Base-by-base conservation (phyloP, 2,797 vertebrate species). In the Amphiprion clarkii region DNA sequence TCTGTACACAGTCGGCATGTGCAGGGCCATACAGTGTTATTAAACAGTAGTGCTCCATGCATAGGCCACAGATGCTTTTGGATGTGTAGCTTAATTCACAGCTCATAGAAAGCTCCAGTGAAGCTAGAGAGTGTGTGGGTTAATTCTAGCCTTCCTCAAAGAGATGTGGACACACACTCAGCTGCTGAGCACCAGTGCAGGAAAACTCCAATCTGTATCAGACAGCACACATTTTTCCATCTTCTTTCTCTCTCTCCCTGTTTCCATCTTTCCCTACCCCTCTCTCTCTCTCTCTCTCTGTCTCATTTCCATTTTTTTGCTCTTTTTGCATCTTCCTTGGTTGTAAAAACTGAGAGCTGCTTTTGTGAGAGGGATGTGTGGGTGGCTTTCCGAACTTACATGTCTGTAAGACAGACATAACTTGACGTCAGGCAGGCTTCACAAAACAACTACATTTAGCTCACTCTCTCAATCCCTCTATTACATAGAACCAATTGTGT, bases 401-500 rank as follows among this genome's bases (percentile, higher is more conserved):
- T 78, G 87, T 91, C 86, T 88, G 82, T 91, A 88, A 88, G 80
- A 87, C 78, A 83, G 82, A 90, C 88, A 86, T 86, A 86, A 90
- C 86, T 85, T 65, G 76, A 83, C 76, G 59, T 69, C 85, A 91
- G 83, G 69, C 85, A 68, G 73, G 67, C 74, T 74, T 87, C 67
- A 84, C 75, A 68, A 76, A 87, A 87, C 71, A 59, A 77, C 79
- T 87, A 85, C 78, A 79, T 93, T 90, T 86, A 88, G 86, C 86
- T 83, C 19, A 6, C 71, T 74, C 72, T 76, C 70, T 82, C 78
- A 73, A 62, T 75, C 59, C 53, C 42, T 71, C 56, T 75, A 52
- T 74, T 86, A 70, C 89, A 76, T 74, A 46, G 56, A 72, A 72
- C 58, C 75, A 66, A 82, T 81, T 84, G 71, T 71, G 69, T 77